Conservation (phyloP, 37 sponge, comb jelly and placozoan species). For the Mnemiopsis leidyi region DNA sequence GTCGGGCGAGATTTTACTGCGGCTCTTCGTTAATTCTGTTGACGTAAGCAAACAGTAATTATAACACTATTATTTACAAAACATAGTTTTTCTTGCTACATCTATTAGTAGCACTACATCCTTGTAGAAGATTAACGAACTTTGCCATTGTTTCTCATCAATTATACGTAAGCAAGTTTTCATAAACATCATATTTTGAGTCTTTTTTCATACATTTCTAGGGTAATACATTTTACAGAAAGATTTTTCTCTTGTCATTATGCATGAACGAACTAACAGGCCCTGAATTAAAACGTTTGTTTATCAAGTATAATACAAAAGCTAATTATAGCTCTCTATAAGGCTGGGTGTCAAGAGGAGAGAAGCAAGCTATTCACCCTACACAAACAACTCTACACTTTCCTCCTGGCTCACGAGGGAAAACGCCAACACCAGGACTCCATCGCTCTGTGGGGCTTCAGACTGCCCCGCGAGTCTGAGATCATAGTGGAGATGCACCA, state of each 20-base stretch:
- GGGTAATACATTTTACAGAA: too few species aligned
- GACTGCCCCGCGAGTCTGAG: conserved; percentile 51
- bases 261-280: too few species aligned
- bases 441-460: conserved; percentile 34
- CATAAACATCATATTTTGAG: too few species aligned
- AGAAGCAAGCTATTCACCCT: conserved; percentile 56
- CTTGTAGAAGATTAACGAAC: too few species aligned
- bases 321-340: too few species aligned
- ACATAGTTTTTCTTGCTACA: not conserved
- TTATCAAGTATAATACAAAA: too few species aligned
- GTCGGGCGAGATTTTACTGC: conserved; percentile 33
- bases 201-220: too few species aligned
- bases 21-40: conserved; percentile 16
- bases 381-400: conserved; percentile 63
- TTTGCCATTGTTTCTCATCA: too few species aligned
- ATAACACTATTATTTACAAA: not conserved
- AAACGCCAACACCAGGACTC: not conserved
- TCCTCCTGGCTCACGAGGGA: conserved; percentile 49
- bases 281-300: too few species aligned
- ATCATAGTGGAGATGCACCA: conserved; percentile 59
- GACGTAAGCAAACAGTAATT: conserved; percentile 3
- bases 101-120: too few species aligned
- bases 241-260: too few species aligned
- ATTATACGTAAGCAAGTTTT: too few species aligned
- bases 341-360: conserved; percentile 28